A percentile compares a stretch with the other conserved stretches of the same genome.
These are phyloP conservation scores for Eurosta solidaginis DNA, from an alignment of 1,140 invertebrate species.

Conservation along the genomic window DNA sequence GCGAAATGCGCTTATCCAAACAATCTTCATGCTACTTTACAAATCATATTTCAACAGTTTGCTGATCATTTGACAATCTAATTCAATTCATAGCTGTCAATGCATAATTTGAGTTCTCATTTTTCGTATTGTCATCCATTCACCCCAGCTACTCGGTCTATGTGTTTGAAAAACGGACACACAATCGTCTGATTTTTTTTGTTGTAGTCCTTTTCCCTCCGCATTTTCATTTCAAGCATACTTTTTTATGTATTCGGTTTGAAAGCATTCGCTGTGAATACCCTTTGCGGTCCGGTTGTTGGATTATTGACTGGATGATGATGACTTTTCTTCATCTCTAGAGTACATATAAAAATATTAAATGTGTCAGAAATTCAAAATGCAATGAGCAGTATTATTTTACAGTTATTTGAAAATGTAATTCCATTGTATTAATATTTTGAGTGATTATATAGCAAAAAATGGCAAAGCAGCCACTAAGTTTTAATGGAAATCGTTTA, in stretches of 20 bases:
- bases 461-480: too few relatives aligned
- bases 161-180: background rate
- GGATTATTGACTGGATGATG: background rate
- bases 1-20: background rate
- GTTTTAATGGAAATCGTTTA: background rate
- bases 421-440: conserved; percentile 5
- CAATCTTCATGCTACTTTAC: background rate
- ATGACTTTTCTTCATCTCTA: background rate
- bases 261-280: background rate
- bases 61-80: conserved; percentile 19
- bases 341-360: too few relatives aligned
- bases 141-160: background rate
- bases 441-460: background rate
- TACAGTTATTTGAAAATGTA: conserved; percentile 26
- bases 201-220: background rate
- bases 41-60: background rate
- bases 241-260: background rate
- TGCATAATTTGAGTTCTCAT: background rate
- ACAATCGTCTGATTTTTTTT: background rate
- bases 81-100: conserved; percentile 18
- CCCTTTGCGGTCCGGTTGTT: background rate
- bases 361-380: conserved; percentile 2
- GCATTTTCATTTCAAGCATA: background rate
- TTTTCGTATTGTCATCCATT: background rate
- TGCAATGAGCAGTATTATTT: conserved; percentile 22